phyloP scores from a whole-genome alignment of 2,888 invertebrate species.

The Lycaena phlaeas region DNA sequence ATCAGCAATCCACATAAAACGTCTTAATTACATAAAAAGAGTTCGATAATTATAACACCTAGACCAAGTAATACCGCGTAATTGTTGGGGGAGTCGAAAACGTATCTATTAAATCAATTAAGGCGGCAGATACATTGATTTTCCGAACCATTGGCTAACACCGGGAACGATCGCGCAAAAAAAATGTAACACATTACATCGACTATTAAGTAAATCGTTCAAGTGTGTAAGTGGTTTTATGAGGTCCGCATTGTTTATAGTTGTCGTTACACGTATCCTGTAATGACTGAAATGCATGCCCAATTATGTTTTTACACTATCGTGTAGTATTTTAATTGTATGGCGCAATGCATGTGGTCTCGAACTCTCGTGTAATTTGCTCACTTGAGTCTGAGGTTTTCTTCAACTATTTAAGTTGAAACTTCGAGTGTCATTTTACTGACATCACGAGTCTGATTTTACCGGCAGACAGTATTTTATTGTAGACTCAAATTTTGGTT shows the following conservation, averaged over 20 bases:
- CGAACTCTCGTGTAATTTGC: too few species aligned
- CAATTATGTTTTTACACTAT: constrained; percentile 7
- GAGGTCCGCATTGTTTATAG: constrained; percentile 8
- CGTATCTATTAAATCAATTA: constrained; percentile 1
- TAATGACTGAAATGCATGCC: neutral
- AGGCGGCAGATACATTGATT: constrained; percentile 24
- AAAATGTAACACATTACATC: constrained; percentile 27
- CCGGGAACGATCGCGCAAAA: constrained; percentile 27
- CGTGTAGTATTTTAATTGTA: neutral
- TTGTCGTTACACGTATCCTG: constrained; percentile 1
- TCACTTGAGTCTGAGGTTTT: too few species aligned
- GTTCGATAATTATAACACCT: too few species aligned
- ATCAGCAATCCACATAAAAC: too few species aligned
- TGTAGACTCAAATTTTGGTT: too few species aligned
- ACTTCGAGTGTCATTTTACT: too few species aligned
- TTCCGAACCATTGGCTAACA: constrained; percentile 34
- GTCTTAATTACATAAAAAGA: too few species aligned
- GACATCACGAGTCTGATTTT: too few species aligned
- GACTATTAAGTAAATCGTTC: constrained; percentile 30
- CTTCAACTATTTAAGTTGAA: too few species aligned
- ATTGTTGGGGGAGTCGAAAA: neutral
- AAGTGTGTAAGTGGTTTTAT: constrained; percentile 29
- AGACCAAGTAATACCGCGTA: too few species aligned
- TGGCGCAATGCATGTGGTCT: neutral
- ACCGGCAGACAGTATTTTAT: too few species aligned